Evolutionary conservation across 2,888 invertebrate genomes (phyloP), one percentile per base, ranked within the genome.

Genomic region (Lasius platythorax): DNA sequence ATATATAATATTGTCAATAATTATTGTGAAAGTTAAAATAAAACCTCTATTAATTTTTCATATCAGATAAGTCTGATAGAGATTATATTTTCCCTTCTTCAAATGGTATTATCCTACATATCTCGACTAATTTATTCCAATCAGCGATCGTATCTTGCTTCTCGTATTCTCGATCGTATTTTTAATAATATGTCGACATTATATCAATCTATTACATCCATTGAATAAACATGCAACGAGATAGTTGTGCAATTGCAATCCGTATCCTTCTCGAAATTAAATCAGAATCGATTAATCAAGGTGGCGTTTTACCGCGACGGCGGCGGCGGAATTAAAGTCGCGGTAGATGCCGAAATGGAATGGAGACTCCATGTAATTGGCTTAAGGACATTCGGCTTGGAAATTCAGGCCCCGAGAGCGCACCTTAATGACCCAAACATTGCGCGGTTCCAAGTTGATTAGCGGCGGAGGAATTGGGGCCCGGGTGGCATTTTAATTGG

Each of bases 361-460:
- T 56, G 18, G 72, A 86, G 56, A 28, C 64, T 73, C 75, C 50
- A 6, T 30, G 82, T 78, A 88, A 88, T 82, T 78, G 82, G 83
- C 82, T 78, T 70, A 74, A 82, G 58, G 78, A 85, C 78, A 84
- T 85, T 64, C 83, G 30, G 67, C 70, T 50, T 58, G 75, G 88
- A 76, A 72, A 76, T 83, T 88, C 56, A 81, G 78, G 70, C 73
- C 68, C 66, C 43, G 63, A 28, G 81, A 79, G 72, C 72, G 68
- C 53, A 67, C 68, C 78, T 79, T 90, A 91, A 89, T 88, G 88
- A 85, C 73, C 89, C 67, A 87, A 89, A 86, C 87, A 88, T 89
- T 88, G 89, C 88, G 87, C 91, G 89, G 88, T 89, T 67, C 85
- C 68, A 87, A 91, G 90, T 91, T 88, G 91, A 91, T 91, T 91